phyloP scores from a whole-genome alignment of 2,797 vertebrate species.

The Dicrostonyx torquatus region DNA sequence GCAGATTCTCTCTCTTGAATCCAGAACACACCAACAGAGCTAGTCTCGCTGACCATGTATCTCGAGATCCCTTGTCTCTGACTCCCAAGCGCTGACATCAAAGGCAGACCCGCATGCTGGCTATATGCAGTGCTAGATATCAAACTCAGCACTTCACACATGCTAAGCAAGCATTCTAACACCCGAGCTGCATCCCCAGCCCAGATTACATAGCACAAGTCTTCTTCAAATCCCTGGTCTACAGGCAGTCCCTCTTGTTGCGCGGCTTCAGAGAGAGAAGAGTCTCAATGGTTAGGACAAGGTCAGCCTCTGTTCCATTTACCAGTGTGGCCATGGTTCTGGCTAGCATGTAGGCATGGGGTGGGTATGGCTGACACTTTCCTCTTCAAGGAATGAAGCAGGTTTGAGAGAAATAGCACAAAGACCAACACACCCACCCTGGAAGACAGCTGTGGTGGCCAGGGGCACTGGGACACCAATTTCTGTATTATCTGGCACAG shows the following conservation, averaged over 20 bases:
- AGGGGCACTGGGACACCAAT: neutral
- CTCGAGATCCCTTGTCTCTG: neutral
- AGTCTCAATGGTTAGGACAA: neutral
- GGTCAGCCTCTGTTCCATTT: neutral
- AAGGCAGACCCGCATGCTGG: neutral
- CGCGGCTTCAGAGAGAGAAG: neutral
- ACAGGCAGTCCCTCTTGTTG: neutral
- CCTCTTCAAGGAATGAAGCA: rapidly evolving
- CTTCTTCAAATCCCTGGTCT: neutral
- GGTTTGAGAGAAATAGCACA: neutral
- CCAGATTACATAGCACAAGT: neutral
- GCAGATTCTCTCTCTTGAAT: neutral
- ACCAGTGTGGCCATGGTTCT: neutral
- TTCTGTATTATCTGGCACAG: neutral
- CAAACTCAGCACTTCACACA: neutral
- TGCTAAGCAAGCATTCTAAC: neutral
- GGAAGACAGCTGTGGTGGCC: rapidly evolving
- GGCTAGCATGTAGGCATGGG: neutral
- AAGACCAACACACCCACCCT: neutral
- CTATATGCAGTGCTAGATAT: neutral
- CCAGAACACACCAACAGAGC: neutral
- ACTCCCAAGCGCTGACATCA: neutral
- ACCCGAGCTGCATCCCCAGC: neutral
- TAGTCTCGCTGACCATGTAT: rapidly evolving
- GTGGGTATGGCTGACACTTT: neutral